Conservation (phyloP, 2,888 invertebrate genomes). For the Eupithecia insigniata region DNA sequence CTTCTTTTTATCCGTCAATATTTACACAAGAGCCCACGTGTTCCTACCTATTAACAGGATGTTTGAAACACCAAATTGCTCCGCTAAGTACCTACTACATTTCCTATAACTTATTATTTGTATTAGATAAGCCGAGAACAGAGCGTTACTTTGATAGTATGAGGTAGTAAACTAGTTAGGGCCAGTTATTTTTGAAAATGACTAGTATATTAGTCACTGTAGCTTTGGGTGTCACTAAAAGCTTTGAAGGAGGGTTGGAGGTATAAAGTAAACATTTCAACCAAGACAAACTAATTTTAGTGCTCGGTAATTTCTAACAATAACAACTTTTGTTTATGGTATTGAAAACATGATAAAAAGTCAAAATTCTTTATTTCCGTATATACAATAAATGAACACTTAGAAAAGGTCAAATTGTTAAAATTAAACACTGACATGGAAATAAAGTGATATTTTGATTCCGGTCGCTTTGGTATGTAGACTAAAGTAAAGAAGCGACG, state of each 20-base stretch:
- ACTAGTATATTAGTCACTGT: conserved; percentile 76
- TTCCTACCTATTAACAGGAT: conserved; percentile 75
- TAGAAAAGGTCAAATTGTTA: too few species aligned
- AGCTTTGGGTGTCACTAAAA: conserved; percentile 58
- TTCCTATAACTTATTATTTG: conserved; percentile 78
- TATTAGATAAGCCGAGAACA: conserved; percentile 71
- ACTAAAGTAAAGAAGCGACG: too few species aligned
- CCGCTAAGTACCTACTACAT: conserved; percentile 73
- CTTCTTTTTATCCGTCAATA: conserved; percentile 66
- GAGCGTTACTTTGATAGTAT: conserved; percentile 77
- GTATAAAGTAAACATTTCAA: conserved; percentile 50
- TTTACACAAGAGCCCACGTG: conserved; percentile 76
- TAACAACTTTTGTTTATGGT: conserved; percentile 5
- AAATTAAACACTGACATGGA: too few species aligned
- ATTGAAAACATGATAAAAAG: conserved; percentile 7
- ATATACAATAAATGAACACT: too few species aligned
- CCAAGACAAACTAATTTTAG: conserved; percentile 4
- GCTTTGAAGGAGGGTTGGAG: conserved; percentile 59
- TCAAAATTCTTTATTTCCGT: too few species aligned
- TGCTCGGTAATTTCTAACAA: conserved; percentile 9
- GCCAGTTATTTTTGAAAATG: conserved; percentile 81
- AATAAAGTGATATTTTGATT: too few species aligned
- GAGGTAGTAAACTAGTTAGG: conserved; percentile 62
- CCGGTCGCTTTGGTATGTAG: too few species aligned
- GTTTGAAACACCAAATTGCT: conserved; percentile 74